phyloP scores from a whole-genome alignment of 1,140 invertebrate species.

The Neodiprion fabricii region DNA sequence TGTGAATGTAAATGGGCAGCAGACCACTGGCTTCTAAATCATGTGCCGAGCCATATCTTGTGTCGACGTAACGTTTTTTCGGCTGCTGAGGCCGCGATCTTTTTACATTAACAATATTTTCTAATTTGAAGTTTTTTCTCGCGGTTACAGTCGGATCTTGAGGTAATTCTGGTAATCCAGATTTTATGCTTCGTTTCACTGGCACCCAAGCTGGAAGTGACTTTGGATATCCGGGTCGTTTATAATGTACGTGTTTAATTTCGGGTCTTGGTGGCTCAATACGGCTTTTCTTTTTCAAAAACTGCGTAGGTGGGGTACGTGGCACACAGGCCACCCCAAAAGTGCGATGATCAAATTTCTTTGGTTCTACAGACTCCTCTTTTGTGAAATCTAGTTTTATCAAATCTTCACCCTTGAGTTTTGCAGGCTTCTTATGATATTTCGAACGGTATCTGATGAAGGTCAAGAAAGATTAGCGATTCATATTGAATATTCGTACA shows the following conservation, averaged over 20 bases:
- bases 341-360: slow-evolving; percentile 53
- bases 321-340: slow-evolving; percentile 68
- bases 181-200: slow-evolving; percentile 23
- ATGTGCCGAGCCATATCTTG: slow-evolving; percentile 51
- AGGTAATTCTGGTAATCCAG: slow-evolving; percentile 31
- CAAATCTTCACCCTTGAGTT: background rate
- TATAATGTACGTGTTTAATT: slow-evolving; percentile 33
- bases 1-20: slow-evolving; percentile 54
- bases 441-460: slow-evolving; percentile 25
- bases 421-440: background rate
- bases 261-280: slow-evolving; percentile 28
- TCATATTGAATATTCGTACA: no score
- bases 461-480: background rate
- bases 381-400: background rate
- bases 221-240: slow-evolving; percentile 29
- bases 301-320: slow-evolving; percentile 62
- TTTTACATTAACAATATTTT: slow-evolving; percentile 65
- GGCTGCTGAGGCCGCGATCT: slow-evolving; percentile 61
- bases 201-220: slow-evolving; percentile 38
- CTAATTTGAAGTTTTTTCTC: slow-evolving; percentile 61
- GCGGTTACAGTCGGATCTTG: slow-evolving; percentile 31
- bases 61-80: slow-evolving; percentile 54
- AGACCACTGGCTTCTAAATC: slow-evolving; percentile 57
- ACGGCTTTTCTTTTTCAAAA: slow-evolving; percentile 64
- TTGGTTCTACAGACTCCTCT: slow-evolving; percentile 30